Evolutionary conservation across 2,797 vertebrate species (phyloP), one percentile per base, ranked within the genome.

Genomic region (Merluccius polli): DNA sequence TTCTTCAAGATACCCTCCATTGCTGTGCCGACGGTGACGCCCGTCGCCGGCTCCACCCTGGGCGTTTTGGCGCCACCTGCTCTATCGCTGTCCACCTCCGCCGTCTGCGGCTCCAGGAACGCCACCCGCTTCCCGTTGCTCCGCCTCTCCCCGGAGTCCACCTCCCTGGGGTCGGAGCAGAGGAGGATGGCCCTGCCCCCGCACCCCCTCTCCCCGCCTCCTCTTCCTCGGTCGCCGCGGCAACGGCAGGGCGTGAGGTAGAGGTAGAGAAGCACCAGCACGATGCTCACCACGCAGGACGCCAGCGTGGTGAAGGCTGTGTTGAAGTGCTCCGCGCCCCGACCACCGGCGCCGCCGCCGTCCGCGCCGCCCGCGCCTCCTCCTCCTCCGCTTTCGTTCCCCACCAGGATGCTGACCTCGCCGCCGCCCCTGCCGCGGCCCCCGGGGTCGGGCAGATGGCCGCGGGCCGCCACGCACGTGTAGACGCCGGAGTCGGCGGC

Each of bases 271-370:
- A 97, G 88, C 77, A 98, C 95, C 87, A 97, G 86, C 72, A 96
- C 77, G 73, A 97, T 97, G 86, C 96, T 98, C 86, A 96, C 92
- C 82, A 97, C 93, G 21, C 96, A 98, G 81, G 96, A 96, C 24
- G 95, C 96, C 18, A 98, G 94, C 3, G 96, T 97, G 75, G 96
- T 98, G 79, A 98, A 97, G 12, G 96, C 96, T 0, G 96, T 97
- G 90, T 96, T 97, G 83, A 98, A 97, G 33, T 96, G 95, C 77
- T 96, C 95, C 0, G 95, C 88, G 0, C 94, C 84, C 0, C 93
- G 93, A n/a, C n/a, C n/a, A n/a, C n/a, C n/a, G n/a, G n/a, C n/a
- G 9, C 82, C 71, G 24, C 79, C 85, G 0, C 48, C 70, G 44
- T 92, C 91, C 31, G 83, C 90, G 59, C 86, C 87, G 11, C 82